Evolutionary conservation across 2,888 invertebrate species (phyloP).

Genomic region (Rhingia rostrata): DNA sequence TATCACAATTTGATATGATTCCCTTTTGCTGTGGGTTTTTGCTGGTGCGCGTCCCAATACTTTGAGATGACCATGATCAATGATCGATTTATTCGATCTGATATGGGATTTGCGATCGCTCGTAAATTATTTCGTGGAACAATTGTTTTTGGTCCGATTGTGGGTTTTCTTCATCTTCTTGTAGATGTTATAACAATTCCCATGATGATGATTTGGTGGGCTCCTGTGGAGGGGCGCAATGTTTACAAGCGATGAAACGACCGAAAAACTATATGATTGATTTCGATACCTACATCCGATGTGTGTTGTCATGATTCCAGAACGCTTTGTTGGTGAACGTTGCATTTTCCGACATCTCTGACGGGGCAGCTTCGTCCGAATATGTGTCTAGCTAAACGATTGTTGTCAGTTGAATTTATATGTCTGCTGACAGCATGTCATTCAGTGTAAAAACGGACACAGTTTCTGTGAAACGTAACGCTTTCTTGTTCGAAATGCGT

Average conservation of each 20-base stretch:
- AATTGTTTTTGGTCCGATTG: slow-evolving; percentile 62
- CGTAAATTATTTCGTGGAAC: slow-evolving; percentile 73
- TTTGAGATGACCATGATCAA: slow-evolving; percentile 68
- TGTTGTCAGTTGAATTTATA: slow-evolving; percentile 72
- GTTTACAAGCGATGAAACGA: slow-evolving; percentile 56
- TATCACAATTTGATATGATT: slow-evolving; percentile 69
- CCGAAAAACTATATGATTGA: slow-evolving; percentile 71
- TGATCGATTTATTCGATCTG: slow-evolving; percentile 74
- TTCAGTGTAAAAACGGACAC: slow-evolving; percentile 72
- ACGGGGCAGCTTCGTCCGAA: slow-evolving; percentile 31
- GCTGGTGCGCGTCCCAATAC: slow-evolving; percentile 14
- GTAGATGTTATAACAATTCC: slow-evolving; percentile 60
- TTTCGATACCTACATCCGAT: slow-evolving; percentile 45
- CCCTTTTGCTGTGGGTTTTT: slow-evolving; percentile 24
- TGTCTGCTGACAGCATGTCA: slow-evolving; percentile 63
- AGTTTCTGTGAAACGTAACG: slow-evolving; percentile 74
- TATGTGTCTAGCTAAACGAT: slow-evolving; percentile 61
- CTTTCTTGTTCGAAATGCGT: slow-evolving; percentile 50
- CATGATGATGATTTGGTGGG: slow-evolving; percentile 63
- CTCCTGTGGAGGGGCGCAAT: neutral
- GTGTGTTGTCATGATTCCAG: slow-evolving; percentile 4
- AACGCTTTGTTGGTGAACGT: slow-evolving; percentile 15
- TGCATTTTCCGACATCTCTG: slow-evolving; percentile 40
- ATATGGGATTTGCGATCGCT: slow-evolving; percentile 73
- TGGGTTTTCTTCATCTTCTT: slow-evolving; percentile 20